Conservation (phyloP, 2,113 vertebrate species). For the Rhegmatorhina hoffmannsi region DNA sequence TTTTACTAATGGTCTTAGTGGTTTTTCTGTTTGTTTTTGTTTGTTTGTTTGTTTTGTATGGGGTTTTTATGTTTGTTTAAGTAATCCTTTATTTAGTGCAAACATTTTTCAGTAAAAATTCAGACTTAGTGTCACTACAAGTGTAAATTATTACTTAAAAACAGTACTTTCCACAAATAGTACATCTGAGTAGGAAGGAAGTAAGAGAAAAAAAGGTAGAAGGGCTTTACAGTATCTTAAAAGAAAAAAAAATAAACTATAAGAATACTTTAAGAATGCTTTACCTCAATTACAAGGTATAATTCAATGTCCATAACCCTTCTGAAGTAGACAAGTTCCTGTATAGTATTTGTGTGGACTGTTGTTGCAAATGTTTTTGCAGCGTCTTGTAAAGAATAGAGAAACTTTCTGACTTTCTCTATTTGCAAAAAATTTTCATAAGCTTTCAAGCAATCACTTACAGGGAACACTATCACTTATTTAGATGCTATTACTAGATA, state of each 20-base stretch:
- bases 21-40: background rate
- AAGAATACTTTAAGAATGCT: background rate
- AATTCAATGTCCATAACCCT: background rate
- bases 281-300: background rate
- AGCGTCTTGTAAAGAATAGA: background rate
- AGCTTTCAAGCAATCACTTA: background rate
- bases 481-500: background rate
- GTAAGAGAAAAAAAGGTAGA: background rate
- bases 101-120: background rate
- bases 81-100: background rate
- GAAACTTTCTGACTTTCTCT: background rate
- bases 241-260: background rate
- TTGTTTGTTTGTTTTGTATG: background rate
- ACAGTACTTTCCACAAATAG: constrained; percentile 10
- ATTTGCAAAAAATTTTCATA: background rate
- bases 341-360: background rate
- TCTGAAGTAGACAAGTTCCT: background rate
- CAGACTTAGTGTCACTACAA: background rate
- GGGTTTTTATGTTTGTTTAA: background rate
- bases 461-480: background rate
- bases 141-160: constrained; percentile 5
- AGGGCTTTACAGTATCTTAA: background rate
- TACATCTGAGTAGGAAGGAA: background rate
- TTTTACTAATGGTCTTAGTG: background rate
- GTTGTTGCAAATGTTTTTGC: background rate